Evolutionary conservation across 1,140 invertebrate genomes (phyloP).

Genomic region (Magallana gigas): DNA sequence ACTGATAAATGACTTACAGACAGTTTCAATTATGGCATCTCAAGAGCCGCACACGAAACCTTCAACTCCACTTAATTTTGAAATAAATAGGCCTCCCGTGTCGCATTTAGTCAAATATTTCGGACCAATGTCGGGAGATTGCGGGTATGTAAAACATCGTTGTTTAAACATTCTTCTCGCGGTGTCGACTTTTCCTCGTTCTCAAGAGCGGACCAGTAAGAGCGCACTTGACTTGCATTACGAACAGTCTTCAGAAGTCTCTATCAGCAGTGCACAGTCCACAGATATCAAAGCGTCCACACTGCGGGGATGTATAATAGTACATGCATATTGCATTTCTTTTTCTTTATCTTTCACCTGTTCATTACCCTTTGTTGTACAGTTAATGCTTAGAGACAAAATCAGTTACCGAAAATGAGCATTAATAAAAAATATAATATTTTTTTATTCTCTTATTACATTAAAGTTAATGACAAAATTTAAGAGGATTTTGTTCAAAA

Average conservation of each 20-base stretch:
- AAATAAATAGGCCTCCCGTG: conserved; percentile 32
- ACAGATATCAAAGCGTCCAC: not conserved
- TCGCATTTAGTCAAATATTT: conserved; percentile 34
- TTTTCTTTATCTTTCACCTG: not conserved
- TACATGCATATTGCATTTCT: not conserved
- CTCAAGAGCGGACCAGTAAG: conserved; percentile 4
- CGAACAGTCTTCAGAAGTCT: conserved; percentile 11
- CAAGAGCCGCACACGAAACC: conserved; percentile 22
- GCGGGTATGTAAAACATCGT: conserved; percentile 32
- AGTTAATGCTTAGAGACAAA: not conserved
- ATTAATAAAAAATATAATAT: not conserved
- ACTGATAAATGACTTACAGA: conserved; percentile 30
- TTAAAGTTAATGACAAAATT: not conserved
- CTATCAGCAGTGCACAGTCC: not conserved
- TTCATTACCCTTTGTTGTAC: not conserved
- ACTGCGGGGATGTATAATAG: not conserved
- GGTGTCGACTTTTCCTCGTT: conserved; percentile 12
- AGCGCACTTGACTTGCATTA: conserved; percentile 25
- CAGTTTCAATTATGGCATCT: conserved; percentile 37
- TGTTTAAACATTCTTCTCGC: conserved; percentile 37
- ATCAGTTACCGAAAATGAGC: not conserved
- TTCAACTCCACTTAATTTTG: conserved; percentile 38
- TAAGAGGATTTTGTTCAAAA: not conserved
- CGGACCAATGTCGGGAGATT: conserved; percentile 10
- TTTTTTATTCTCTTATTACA: not conserved